Conservation (phyloP, 2,797 vertebrate species). For the Gephyroberyx darwinii region DNA sequence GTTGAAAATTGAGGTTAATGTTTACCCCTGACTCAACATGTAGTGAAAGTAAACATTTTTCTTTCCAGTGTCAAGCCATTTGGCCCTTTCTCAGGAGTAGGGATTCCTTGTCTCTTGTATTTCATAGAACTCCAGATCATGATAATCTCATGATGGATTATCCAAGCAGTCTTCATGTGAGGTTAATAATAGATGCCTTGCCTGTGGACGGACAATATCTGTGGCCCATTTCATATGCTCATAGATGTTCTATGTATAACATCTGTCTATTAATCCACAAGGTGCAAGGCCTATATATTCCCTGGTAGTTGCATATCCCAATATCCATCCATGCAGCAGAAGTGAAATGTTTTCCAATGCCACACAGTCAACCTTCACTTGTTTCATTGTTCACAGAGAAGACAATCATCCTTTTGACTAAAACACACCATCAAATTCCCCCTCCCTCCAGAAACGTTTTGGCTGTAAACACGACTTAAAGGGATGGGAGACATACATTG, state of each 20-base stretch:
- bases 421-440: conserved; percentile 10
- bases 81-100: conserved; percentile 36
- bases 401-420: conserved; percentile 26
- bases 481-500: conserved; percentile 42
- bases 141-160: conserved; percentile 14
- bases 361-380: conserved; percentile 55
- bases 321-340: conserved; percentile 19
- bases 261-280: conserved; percentile 7
- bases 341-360: conserved; percentile 32
- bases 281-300: not conserved
- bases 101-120: conserved; percentile 25
- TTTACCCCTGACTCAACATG: conserved; percentile 53
- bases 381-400: conserved; percentile 50
- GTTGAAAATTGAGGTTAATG: conserved; percentile 54
- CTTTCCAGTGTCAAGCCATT: conserved; percentile 70
- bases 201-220: not conserved
- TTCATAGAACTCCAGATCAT: conserved; percentile 45
- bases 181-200: conserved; percentile 19
- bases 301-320: conserved; percentile 25
- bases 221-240: conserved; percentile 4
- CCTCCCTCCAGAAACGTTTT: conserved; percentile 35
- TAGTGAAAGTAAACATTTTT: conserved; percentile 58
- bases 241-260: conserved; percentile 24
- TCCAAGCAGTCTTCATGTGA: conserved; percentile 40
- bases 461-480: conserved; percentile 56